A percentile compares a stretch with the other conserved stretches of the same genome.
phyloP scores from a whole-genome alignment of 2,888 invertebrate species.

The Alloscopus bannaensis region DNA sequence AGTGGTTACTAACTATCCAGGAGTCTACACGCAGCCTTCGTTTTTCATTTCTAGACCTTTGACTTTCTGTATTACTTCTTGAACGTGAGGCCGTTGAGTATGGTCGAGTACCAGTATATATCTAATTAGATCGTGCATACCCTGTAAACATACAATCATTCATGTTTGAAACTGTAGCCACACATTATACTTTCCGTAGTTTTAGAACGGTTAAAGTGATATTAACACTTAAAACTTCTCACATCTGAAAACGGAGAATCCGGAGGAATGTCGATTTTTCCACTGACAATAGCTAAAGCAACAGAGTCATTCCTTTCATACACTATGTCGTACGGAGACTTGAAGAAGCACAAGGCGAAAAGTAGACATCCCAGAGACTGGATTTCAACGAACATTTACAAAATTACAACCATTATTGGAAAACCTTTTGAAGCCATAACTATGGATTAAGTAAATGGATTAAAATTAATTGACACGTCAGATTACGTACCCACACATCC shows the following conservation, averaged over 20 bases:
- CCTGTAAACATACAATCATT: slow-evolving; percentile 76
- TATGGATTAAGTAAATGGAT: not conserved
- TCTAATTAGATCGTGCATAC: slow-evolving; percentile 82
- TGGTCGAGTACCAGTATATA: slow-evolving; percentile 86
- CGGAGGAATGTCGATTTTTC: slow-evolving; percentile 84
- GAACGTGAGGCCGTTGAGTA: slow-evolving; percentile 84
- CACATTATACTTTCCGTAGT: slow-evolving; percentile 5
- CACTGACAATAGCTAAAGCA: slow-evolving; percentile 88
- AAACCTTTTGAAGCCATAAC: not conserved
- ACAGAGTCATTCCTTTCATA: slow-evolving; percentile 92
- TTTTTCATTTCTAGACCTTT: slow-evolving; percentile 79
- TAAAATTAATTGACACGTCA: too few species aligned
- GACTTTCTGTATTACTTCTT: slow-evolving; percentile 82
- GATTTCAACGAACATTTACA: slow-evolving; percentile 27
- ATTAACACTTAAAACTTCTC: slow-evolving; percentile 63
- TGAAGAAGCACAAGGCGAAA: slow-evolving; percentile 89
- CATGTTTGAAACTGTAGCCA: not conserved
- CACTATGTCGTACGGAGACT: slow-evolving; percentile 89
- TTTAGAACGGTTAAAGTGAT: not conserved
- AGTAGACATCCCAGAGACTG: slow-evolving; percentile 90
- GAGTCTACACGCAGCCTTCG: slow-evolving; percentile 80
- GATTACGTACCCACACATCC: slow-evolving; percentile 86
- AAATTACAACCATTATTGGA: not conserved
- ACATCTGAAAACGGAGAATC: slow-evolving; percentile 81
- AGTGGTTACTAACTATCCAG: too few species aligned